These are phyloP conservation scores for Sciaenops ocellatus DNA, from an alignment of 2,797 vertebrate species.

Conservation along the genomic window DNA sequence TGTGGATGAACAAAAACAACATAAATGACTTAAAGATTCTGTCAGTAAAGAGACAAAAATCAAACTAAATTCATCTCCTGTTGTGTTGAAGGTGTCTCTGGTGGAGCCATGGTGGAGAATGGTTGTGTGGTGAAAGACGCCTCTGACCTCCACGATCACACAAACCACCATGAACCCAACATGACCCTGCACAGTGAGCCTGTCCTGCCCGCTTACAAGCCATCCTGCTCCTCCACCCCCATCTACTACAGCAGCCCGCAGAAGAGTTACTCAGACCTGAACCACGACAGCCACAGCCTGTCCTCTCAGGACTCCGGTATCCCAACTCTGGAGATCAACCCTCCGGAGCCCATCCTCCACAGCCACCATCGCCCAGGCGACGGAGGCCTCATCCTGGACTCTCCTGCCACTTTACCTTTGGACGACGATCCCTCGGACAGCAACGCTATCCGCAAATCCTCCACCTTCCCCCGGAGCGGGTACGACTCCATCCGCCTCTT, in stretches of 20 bases:
- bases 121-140: slow-evolving; percentile 54
- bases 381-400: slow-evolving; percentile 69
- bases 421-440: slow-evolving; percentile 70
- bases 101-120: slow-evolving; percentile 71
- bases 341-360: slow-evolving; percentile 87
- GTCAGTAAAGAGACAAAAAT: too few relatives aligned
- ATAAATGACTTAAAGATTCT: too few relatives aligned
- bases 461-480: slow-evolving; percentile 90
- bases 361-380: slow-evolving; percentile 70
- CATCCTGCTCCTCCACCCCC: slow-evolving; percentile 61
- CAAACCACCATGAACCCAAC: slow-evolving; percentile 60
- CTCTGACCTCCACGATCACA: slow-evolving; percentile 57
- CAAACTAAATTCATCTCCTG: background rate
- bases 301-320: slow-evolving; percentile 93
- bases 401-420: slow-evolving; percentile 81
- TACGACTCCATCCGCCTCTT: slow-evolving; percentile 87
- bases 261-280: slow-evolving; percentile 57
- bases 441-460: slow-evolving; percentile 85
- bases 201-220: slow-evolving; percentile 68
- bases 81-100: slow-evolving; percentile 59
- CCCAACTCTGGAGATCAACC: slow-evolving; percentile 92
- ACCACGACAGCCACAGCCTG: slow-evolving; percentile 88
- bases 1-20: background rate
- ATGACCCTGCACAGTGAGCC: slow-evolving; percentile 7
- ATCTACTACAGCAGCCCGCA: slow-evolving; percentile 67